Evolutionary conservation across 1,140 invertebrate species (phyloP).

Genomic region (Ridgeia piscesae): DNA sequence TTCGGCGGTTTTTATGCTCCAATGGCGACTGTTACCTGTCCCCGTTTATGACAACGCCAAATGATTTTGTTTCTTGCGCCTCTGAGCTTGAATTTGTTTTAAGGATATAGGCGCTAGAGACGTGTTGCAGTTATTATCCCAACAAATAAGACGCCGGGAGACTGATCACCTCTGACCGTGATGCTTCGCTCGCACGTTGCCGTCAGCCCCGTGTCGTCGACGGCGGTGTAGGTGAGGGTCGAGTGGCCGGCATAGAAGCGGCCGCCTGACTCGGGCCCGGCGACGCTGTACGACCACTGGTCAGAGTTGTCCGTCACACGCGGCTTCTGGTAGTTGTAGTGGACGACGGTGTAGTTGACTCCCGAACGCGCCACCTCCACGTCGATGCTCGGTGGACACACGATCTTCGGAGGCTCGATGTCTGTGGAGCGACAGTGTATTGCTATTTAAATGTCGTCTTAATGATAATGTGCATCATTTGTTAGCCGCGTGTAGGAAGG

Average conservation of each 20-base stretch:
- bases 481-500: no score
- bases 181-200: not conserved
- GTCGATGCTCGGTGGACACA: slow-evolving; percentile 17
- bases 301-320: slow-evolving; percentile 9
- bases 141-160: no score
- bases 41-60: no score
- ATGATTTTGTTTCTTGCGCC: no score
- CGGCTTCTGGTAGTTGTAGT: slow-evolving; percentile 21
- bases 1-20: no score
- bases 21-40: no score
- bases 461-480: no score
- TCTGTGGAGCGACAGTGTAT: slow-evolving; percentile 7
- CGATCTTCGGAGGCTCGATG: slow-evolving; percentile 18
- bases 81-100: no score
- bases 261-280: not conserved
- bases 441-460: no score
- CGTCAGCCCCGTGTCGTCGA: not conserved
- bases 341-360: slow-evolving; percentile 17
- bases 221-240: not conserved
- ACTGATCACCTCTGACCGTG: not conserved
- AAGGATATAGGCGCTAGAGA: no score
- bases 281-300: not conserved
- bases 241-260: not conserved
- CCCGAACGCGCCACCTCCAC: slow-evolving; percentile 6
- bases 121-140: no score